Evolutionary conservation across 2,888 invertebrate genomes (phyloP), one percentile per base, ranked within the genome.

Genomic region (Ferdinandea cuprea): DNA sequence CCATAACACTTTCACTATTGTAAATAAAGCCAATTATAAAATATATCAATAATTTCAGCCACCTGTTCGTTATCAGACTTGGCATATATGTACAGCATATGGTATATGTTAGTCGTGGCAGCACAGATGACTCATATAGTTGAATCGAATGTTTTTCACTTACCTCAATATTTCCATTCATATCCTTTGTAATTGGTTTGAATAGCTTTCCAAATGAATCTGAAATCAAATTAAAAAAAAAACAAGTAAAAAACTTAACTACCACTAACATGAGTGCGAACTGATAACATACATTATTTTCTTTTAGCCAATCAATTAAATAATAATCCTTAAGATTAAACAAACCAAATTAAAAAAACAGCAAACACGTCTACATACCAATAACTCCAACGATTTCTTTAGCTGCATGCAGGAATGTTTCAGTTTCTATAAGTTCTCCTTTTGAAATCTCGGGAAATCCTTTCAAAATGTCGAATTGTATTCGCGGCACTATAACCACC

Each of bases 101-200:
- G n/a, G n/a, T n/a, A n/a, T n/a, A n/a, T n/a, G n/a, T n/a, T n/a
- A n/a, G n/a, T n/a, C n/a, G n/a, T n/a, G n/a, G n/a, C n/a, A n/a
- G n/a, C n/a, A n/a, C n/a, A n/a, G n/a, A n/a, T n/a, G n/a, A 25
- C 25, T 25, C 25, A 5, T 25, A 25, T 25, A n/a, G 25, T 25
- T 25, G 5, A 25, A 25, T n/a, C n/a, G n/a, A n/a, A n/a, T n/a
- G n/a, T n/a, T n/a, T n/a, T n/a, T n/a, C n/a, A 3, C 87, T 93
- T 91, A 95, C 96, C 89, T 93, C 92, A 86, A 96, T 94, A 90
- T 96, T 96, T 86, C 94, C 94, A 91, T 93, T 93, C 93, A 96
- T 95, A 88, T 96, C 96, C 89, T 93, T 93, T 87, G 94, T 94
- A 42, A 96, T 94, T 25, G 95, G 95, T 50, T 93, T 92, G 90